Evolutionary conservation across 64 coral and sea anemone genomes (phyloP).

Genomic region (Dendrophyllia cribrosa): DNA sequence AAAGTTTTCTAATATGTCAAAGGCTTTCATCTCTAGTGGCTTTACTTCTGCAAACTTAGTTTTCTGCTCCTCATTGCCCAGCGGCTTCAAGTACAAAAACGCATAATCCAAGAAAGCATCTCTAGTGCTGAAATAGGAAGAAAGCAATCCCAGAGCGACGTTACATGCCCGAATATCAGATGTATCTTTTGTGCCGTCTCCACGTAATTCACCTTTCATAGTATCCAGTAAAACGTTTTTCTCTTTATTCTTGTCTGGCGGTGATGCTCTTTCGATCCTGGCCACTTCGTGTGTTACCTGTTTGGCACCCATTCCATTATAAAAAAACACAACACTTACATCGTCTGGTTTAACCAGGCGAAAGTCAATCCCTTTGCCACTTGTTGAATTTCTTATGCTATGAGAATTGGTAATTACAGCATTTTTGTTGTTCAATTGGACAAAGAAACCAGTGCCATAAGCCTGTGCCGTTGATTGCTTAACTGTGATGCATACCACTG

Average conservation of each 20-base stretch:
- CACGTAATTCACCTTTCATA: background rate
- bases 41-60: constrained; percentile 3
- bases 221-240: constrained; percentile 44
- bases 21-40: constrained; percentile 44
- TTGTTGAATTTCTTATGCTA: constrained; percentile 13
- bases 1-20: constrained; percentile 51
- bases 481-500: constrained; percentile 43
- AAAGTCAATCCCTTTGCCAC: constrained; percentile 43
- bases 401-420: constrained; percentile 68
- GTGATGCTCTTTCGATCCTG: constrained; percentile 40
- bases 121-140: constrained; percentile 36
- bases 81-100: constrained; percentile 57
- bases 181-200: background rate
- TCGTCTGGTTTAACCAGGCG: constrained; percentile 14
- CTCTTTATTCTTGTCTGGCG: constrained; percentile 41
- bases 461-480: background rate
- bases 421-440: constrained; percentile 21
- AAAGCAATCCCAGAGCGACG: background rate
- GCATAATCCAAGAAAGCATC: constrained; percentile 77
- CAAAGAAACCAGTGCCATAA: constrained; percentile 51
- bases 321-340: constrained; percentile 9
- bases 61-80: constrained; percentile 38
- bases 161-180: background rate
- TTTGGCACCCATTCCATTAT: background rate
- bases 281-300: constrained; percentile 22